phyloP scores from a whole-genome alignment of 2,888 invertebrate genomes.

The Euphydryas editha region DNA sequence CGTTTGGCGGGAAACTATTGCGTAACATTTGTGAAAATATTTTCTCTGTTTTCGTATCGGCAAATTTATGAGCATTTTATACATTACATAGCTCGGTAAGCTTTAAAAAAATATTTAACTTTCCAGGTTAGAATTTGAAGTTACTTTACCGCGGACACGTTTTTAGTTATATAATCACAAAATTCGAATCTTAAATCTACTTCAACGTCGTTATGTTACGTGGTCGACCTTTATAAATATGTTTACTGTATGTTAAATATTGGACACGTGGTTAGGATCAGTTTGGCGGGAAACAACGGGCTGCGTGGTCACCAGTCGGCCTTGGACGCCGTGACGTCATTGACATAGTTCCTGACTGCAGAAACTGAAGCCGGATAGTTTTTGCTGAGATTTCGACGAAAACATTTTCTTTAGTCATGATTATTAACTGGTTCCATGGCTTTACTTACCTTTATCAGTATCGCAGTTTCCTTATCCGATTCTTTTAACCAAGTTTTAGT shows the following conservation, averaged over 20 bases:
- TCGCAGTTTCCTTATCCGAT: slow-evolving; percentile 26
- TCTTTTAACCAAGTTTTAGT: slow-evolving; percentile 18
- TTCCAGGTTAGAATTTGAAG: slow-evolving; percentile 28
- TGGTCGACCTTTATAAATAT: slow-evolving; percentile 7
- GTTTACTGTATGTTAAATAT: slow-evolving; percentile 5
- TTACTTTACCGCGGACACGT: slow-evolving; percentile 31
- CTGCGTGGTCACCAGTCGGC: slow-evolving; percentile 67
- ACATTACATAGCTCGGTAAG: not conserved
- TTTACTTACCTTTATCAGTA: slow-evolving; percentile 8
- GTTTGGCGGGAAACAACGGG: slow-evolving; percentile 72
- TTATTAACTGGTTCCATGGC: slow-evolving; percentile 39
- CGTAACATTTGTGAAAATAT: slow-evolving; percentile 70
- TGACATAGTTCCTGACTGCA: slow-evolving; percentile 79
- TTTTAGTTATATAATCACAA: slow-evolving; percentile 16
- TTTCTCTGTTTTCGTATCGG: slow-evolving; percentile 41
- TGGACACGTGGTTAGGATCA: slow-evolving; percentile 54
- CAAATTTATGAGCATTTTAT: slow-evolving; percentile 21
- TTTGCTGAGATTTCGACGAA: slow-evolving; percentile 42
- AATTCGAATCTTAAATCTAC: slow-evolving; percentile 2
- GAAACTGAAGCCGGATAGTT: slow-evolving; percentile 54
- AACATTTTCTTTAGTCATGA: slow-evolving; percentile 40
- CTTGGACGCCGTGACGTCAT: slow-evolving; percentile 77
- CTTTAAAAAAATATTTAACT: not conserved
- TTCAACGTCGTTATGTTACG: slow-evolving; percentile 7
- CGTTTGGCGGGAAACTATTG: slow-evolving; percentile 74